Conservation (phyloP, 1,140 invertebrate genomes). For the Platorchestia sp. region DNA sequence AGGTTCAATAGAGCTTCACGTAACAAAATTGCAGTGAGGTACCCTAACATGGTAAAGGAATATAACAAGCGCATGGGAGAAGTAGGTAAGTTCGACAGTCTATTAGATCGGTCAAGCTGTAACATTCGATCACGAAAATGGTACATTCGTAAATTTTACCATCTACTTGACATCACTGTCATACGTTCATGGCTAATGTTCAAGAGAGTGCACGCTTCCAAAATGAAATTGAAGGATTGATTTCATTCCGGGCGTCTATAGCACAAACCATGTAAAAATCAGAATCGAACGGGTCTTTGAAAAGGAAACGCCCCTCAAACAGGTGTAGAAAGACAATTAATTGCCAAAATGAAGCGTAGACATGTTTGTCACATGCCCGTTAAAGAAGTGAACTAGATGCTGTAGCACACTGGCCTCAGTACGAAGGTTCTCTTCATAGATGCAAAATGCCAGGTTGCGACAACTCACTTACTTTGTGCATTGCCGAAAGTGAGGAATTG, state of each 20-base stretch:
- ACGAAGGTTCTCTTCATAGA: background rate
- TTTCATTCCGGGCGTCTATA: background rate
- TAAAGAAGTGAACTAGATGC: slow-evolving; percentile 16
- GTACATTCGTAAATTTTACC: background rate
- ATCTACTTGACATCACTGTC: background rate
- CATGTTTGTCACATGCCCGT: background rate
- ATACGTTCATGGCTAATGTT: background rate
- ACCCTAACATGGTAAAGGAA: background rate
- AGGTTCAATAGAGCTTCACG: background rate
- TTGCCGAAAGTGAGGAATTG: background rate
- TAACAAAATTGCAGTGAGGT: background rate
- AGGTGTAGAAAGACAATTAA: background rate
- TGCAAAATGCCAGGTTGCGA: slow-evolving; percentile 11
- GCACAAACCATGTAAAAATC: background rate
- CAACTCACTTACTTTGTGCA: background rate
- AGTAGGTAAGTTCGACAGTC: slow-evolving; percentile 10
- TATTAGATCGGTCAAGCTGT: background rate
- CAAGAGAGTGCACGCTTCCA: slow-evolving; percentile 19
- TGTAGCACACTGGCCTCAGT: slow-evolving; percentile 38
- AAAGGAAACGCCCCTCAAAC: background rate
- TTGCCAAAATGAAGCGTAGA: background rate
- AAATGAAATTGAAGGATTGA: slow-evolving; percentile 22
- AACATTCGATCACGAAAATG: slow-evolving; percentile 13
- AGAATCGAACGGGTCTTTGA: background rate
- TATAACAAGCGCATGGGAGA: background rate